Conservation (phyloP, 2,888 invertebrate species). For the Tubiluchus corallicola region DNA sequence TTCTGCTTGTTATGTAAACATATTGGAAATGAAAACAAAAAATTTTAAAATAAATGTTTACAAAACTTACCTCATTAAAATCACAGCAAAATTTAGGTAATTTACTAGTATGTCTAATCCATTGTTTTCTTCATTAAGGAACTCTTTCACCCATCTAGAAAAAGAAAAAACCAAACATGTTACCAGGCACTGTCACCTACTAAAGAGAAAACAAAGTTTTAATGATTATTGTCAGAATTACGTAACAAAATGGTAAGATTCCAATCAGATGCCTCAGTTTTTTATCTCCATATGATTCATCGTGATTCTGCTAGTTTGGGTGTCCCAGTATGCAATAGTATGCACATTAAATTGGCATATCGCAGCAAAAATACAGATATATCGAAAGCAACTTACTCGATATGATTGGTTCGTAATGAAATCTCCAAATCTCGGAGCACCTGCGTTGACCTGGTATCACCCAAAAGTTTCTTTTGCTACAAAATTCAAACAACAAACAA, state of each 20-base stretch:
- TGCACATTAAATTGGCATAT: no score
- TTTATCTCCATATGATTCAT: not conserved
- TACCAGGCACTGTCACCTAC: not conserved
- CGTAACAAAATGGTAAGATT: not conserved
- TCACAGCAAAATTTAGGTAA: slow-evolving; percentile 81
- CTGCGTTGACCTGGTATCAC: slow-evolving; percentile 92
- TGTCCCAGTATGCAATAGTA: no score
- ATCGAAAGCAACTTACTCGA: slow-evolving; percentile 66
- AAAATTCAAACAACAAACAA: slow-evolving; percentile 15
- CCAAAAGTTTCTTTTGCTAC: slow-evolving; percentile 94
- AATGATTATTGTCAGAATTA: slow-evolving; percentile 8
- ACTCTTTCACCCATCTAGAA: slow-evolving; percentile 91
- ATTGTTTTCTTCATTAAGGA: slow-evolving; percentile 84
- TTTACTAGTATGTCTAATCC: slow-evolving; percentile 91
- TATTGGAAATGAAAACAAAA: no score
- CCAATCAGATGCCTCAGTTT: not conserved
- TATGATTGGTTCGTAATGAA: slow-evolving; percentile 92
- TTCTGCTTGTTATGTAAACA: no score
- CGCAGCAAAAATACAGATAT: no score
- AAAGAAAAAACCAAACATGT: slow-evolving; percentile 11
- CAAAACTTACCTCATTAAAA: slow-evolving; percentile 51
- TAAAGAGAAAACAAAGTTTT: not conserved
- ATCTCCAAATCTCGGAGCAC: slow-evolving; percentile 95
- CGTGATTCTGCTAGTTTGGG: slow-evolving; percentile 4
- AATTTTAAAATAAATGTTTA: slow-evolving; percentile 7